These are phyloP conservation scores for Diloba caeruleocephala DNA, from an alignment of 2,888 invertebrate species.

Conservation along the genomic window DNA sequence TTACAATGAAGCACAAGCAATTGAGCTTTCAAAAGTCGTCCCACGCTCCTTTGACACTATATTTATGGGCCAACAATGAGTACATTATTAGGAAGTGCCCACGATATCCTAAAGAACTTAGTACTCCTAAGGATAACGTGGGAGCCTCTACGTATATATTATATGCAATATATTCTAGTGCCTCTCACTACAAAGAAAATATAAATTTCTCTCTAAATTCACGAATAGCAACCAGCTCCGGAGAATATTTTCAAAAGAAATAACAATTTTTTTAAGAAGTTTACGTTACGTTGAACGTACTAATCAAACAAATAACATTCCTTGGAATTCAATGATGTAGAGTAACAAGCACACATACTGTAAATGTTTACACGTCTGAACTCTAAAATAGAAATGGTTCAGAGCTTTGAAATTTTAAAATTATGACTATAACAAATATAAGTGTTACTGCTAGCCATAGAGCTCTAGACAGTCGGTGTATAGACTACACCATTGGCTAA, in stretches of 20 bases:
- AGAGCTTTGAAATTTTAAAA: conserved; percentile 25
- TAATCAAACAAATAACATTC: conserved; percentile 33
- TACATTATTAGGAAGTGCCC: conserved; percentile 44
- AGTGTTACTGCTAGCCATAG: neutral
- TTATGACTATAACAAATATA: conserved; percentile 14
- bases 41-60: conserved; percentile 41
- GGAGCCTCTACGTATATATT: conserved; percentile 32
- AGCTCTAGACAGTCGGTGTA: neutral
- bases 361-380: conserved; percentile 31
- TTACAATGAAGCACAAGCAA: conserved; percentile 50
- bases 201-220: neutral
- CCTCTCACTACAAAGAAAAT: conserved; percentile 9
- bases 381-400: conserved; percentile 42
- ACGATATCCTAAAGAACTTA: conserved; percentile 38
- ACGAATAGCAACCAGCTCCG: neutral
- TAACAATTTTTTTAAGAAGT: conserved; percentile 25
- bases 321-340: conserved; percentile 23
- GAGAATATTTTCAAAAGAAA: conserved; percentile 18
- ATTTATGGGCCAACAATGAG: conserved; percentile 46
- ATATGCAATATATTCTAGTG: conserved; percentile 13
- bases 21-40: conserved; percentile 55
- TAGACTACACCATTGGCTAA: too few relatives aligned
- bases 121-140: conserved; percentile 30
- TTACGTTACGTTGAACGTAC: conserved; percentile 19
- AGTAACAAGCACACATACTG: conserved; percentile 14